Conservation (phyloP, 2,113 vertebrate species). For the Ammodytes dubius region DNA sequence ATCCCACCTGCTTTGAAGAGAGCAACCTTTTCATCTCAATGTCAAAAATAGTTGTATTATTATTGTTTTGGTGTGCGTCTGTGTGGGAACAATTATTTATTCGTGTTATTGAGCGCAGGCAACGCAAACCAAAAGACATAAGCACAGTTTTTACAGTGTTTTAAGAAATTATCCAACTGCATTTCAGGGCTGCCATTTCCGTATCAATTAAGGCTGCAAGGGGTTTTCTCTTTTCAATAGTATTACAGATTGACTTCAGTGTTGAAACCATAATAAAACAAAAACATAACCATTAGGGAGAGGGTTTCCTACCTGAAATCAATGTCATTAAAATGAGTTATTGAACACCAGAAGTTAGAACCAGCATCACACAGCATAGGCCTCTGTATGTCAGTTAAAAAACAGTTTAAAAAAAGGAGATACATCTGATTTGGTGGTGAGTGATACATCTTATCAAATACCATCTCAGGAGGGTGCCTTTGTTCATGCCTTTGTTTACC, state of each 20-base stretch:
- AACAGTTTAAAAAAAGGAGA: background rate
- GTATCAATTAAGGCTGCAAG: background rate
- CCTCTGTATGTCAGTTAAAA: background rate
- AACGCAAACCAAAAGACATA: background rate
- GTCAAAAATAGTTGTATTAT: conserved; percentile 12
- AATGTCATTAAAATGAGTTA: background rate
- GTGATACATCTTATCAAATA: background rate
- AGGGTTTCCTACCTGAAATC: background rate
- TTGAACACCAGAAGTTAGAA: background rate
- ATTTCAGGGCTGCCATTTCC: background rate
- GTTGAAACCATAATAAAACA: background rate
- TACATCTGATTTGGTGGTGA: background rate
- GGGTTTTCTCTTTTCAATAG: background rate
- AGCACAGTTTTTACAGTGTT: background rate
- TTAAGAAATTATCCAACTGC: background rate
- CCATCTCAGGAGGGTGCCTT: background rate
- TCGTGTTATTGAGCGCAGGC: background rate
- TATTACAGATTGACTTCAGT: background rate
- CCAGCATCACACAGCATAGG: background rate
- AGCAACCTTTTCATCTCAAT: conserved; percentile 8
- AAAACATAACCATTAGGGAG: background rate
- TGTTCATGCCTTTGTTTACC: background rate
- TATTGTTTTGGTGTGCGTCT: conserved; percentile 1
- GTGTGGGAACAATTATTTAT: conserved; percentile 7
- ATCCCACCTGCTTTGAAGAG: conserved; percentile 4